phyloP scores from a whole-genome alignment of 2,797 vertebrate species.

The Paguma larvata region DNA sequence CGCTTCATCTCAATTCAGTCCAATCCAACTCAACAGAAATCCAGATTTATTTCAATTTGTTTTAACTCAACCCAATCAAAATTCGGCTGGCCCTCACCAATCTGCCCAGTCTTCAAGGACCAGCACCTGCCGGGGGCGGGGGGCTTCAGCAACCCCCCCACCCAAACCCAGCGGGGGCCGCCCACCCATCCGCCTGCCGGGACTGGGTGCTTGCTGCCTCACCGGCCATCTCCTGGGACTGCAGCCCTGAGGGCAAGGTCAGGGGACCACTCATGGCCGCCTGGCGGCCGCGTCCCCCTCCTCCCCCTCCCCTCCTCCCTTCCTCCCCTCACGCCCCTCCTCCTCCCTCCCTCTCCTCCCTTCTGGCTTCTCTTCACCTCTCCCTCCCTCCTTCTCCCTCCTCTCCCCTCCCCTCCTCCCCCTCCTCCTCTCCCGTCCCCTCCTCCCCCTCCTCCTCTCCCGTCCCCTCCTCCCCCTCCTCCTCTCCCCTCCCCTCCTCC shows the following conservation, averaged over 20 bases:
- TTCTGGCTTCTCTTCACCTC: accelerated
- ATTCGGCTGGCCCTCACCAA: neutral
- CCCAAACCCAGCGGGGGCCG: neutral
- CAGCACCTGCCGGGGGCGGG: neutral
- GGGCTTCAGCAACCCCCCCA: too few relatives aligned
- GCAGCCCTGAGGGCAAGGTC: accelerated
- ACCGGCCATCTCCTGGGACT: neutral
- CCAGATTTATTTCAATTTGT: neutral
- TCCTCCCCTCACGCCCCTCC: accelerated
- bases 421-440: neutral
- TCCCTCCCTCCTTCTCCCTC: neutral
- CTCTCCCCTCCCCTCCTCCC: accelerated
- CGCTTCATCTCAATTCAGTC: neutral
- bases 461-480: accelerated
- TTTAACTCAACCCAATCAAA: neutral
- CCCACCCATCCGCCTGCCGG: neutral
- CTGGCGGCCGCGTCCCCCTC: too few relatives aligned
- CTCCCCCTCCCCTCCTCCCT: accelerated
- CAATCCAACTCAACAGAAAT: neutral
- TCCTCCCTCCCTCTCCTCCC: accelerated
- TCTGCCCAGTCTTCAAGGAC: neutral
- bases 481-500: neutral
- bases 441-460: too few relatives aligned
- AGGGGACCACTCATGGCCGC: neutral
- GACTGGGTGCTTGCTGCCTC: neutral